Evolutionary conservation across 2,888 invertebrate genomes (phyloP), one percentile per base, ranked within the genome.

Genomic region (Myopa tessellatipennis): DNA sequence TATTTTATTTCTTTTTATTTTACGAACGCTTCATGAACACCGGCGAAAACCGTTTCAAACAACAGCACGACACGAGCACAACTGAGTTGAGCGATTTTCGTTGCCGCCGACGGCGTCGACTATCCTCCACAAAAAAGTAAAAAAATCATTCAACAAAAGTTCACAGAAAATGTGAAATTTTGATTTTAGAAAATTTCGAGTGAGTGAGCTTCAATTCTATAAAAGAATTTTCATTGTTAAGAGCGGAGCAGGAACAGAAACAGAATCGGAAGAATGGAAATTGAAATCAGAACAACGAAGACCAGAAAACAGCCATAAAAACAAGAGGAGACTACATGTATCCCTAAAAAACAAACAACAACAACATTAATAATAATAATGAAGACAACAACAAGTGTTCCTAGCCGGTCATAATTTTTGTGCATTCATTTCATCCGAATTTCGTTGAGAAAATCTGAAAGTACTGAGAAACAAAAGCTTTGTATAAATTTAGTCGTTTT

Each of bases 31-130:
- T 38, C 75, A 69, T 50, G 40, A 14, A 69, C 26, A 67, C 67
- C 7, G 38, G 77, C 65, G 77, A 74, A 76, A 79, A 81, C 80
- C 79, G 83, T 80, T 81, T 82, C 79, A 79, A 81, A 82, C 81
- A 81, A 81, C 80, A 80, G 80, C 76, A 81, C 81, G 80, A 78
- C 80, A 82, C 80, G 79, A 81, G 79, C 77, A 78, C 81, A 82
- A 83, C 83, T 83, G 76, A 80, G 10, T 10, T 45, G 45, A 45
- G 26, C 10, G 45, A 45, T 45, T 6, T 8, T 45, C 45, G 45
- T 10, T 10, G 45, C 10, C 45, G 45, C 45, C 45, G 45, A 10
- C 1, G 7, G 10, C 45, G 45, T 10, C 6, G 45, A 45, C 26
- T 1, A 45, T 45, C 45, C 45, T 45, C 10, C 45, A 6, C 45